Evolutionary conservation across 2,113 vertebrate genomes (phyloP), one percentile per base, ranked within the genome.

Genomic region (Caracal caracal): DNA sequence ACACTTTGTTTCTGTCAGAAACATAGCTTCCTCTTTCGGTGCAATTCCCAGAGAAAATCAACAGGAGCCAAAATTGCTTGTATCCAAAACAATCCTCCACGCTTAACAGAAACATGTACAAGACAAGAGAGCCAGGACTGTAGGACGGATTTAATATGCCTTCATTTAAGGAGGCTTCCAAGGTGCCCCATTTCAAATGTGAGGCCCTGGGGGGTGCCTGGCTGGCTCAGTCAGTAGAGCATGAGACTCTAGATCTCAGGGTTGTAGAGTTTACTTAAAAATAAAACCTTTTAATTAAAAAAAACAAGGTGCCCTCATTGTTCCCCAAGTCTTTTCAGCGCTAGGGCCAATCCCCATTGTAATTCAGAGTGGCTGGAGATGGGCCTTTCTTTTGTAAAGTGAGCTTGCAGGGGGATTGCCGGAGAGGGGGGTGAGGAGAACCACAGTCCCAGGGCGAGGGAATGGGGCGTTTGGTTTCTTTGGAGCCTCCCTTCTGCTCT

Each of bases 361-460:
- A 28, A 81, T 63, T 92, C 65, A 17, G 65, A 28, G 12, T 40
- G 65, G 16, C 19, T 7, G 33, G 43, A 35, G 59, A 22, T 81
- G 26, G 40, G 30, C 4, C 53, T 79, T 66, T 56, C 30, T 71
- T 71, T 43, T 73, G 68, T 65, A 30, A 51, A 56, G 28, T 35
- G 43, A 68, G 37, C 51, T 73, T 87, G 16, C 6, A 16, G 51
- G 47, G 56, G 10, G 10, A 2, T 28, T 1, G 0, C 3, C 0
- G 35, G 65, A 30, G 33, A 35, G 35, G 3, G 13, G 35, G 43
- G 17, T n/a, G 59, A 35, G 51, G 16, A 70, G 16, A 7, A 35
- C 51, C 16, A 11, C n/a, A 19, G 49, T 66, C 19, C 19, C 10
- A 28, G 63, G 37, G 30, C 0, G 4, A 30, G 6, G 12, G 6